phyloP scores from a whole-genome alignment of 2,113 vertebrate species.

The Erinaceus europaeus region DNA sequence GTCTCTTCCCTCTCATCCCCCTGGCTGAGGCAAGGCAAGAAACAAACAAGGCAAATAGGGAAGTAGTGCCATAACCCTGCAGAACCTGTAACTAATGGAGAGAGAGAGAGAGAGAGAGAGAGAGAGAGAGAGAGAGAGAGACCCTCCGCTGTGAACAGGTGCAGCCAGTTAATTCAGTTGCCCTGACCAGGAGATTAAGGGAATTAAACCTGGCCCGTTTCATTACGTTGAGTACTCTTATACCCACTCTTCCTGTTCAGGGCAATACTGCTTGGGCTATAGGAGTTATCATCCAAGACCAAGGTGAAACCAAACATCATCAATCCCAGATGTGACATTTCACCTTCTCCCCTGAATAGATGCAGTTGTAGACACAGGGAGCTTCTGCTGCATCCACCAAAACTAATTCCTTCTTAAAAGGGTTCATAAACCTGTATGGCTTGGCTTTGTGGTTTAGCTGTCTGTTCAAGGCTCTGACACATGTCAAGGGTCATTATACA shows the following conservation, averaged over 20 bases:
- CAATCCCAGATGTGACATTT: slow-evolving; percentile 79
- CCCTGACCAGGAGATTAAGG: slow-evolving; percentile 84
- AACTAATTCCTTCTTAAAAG: slow-evolving; percentile 72
- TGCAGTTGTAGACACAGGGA: slow-evolving; percentile 60
- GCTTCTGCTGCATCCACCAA: slow-evolving; percentile 53
- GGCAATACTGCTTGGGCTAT: slow-evolving; percentile 73
- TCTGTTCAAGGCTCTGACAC: slow-evolving; percentile 53
- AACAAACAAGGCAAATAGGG: not conserved
- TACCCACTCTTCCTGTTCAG: slow-evolving; percentile 75
- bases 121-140: too few species aligned
- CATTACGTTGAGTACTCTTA: slow-evolving; percentile 82
- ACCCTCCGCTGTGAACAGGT: slow-evolving; percentile 79
- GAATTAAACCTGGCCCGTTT: slow-evolving; percentile 85
- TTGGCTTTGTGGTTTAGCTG: slow-evolving; percentile 65
- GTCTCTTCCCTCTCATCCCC: fast-evolving
- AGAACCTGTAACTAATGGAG: slow-evolving; percentile 70
- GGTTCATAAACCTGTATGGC: slow-evolving; percentile 38
- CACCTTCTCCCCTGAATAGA: slow-evolving; percentile 75
- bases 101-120: too few species aligned
- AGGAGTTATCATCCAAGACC: slow-evolving; percentile 76
- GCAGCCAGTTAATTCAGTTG: slow-evolving; percentile 84
- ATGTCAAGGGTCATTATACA: not conserved
- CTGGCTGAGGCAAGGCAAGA: not conserved
- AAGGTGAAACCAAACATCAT: slow-evolving; percentile 78
- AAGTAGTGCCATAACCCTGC: slow-evolving; percentile 46